These are phyloP conservation scores for Schlechtendalia chinensis DNA, from an alignment of 1,140 invertebrate genomes.

Conservation along the genomic window DNA sequence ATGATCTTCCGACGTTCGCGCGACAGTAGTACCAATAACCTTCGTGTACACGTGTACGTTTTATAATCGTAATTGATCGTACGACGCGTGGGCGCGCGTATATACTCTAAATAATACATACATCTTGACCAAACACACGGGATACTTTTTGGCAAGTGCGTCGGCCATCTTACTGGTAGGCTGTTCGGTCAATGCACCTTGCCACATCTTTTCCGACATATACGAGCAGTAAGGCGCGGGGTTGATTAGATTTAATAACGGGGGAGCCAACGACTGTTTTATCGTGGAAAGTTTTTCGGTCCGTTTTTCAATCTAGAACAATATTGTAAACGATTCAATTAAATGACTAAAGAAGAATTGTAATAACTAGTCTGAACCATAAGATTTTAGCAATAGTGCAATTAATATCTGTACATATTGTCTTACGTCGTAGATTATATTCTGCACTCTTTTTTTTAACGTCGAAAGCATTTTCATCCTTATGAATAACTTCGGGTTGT, in stretches of 20 bases:
- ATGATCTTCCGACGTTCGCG: too few relatives aligned
- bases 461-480: too few relatives aligned
- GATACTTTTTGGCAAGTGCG: conserved; percentile 22
- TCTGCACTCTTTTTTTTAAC: too few relatives aligned
- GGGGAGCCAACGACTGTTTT: not conserved
- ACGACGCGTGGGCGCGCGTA: too few relatives aligned
- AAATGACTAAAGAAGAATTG: not conserved
- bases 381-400: not conserved
- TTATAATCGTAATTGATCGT: too few relatives aligned
- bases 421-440: too few relatives aligned
- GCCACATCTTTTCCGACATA: conserved; percentile 41
- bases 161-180: conserved; percentile 21
- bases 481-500: too few relatives aligned
- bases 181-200: too few relatives aligned
- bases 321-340: not conserved
- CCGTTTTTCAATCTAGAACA: conserved; percentile 26
- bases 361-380: too few relatives aligned
- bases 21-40: conserved; percentile 28
- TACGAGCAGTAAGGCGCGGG: not conserved
- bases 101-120: too few relatives aligned
- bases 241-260: not conserved
- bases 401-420: not conserved
- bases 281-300: too few relatives aligned
- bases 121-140: conserved; percentile 28
- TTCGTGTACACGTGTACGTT: too few relatives aligned